Evolutionary conservation across 1,140 invertebrate genomes (phyloP), one percentile per base, ranked within the genome.

Genomic region (Caenorhabditis tropicalis): DNA sequence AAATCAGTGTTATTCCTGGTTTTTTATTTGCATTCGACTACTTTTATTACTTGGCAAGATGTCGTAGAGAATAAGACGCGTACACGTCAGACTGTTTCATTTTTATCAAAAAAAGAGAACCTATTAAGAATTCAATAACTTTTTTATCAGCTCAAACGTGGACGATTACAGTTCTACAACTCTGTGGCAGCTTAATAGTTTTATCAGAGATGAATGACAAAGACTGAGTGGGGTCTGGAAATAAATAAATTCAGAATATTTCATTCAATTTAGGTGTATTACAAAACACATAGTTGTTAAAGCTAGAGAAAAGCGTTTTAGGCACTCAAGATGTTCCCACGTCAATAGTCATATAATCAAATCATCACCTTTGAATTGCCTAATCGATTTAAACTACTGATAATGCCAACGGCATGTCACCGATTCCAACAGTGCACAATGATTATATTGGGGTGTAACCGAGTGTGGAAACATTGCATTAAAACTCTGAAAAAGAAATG

Each of bases 361-460:
- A 36, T n/a, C 58, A 33, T 65, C 58, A 33, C 58, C 31, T 36
- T 65, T 33, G 58, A 46, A 74, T 21, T 74, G n/a, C n/a, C 36
- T 43, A 74, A 74, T 74, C 65, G 36, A 74, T 39, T 74, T 24
- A 74, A 74, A 43, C 65, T 74, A 74, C 65, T 74, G 65, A 74
- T 74, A 74, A 43, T 74, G 65, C 65, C 36, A 43, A 15, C 16
- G 58, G 15, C n/a, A 46, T 74, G 36, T 74, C 65, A 74, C 65
- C 65, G 33, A 19, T 74, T 74, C 65, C 65, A 74, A 74, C 33
- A 43, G 33, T 74, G 65, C 33, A 74, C 36, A 24, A n/a, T 74
- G 65, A 74, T 74, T 43, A 46, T 24, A 74, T 24, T 43, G 36
- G 65, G 65, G 65, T 74, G 65, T 74, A 74, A 74, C 65, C 65